These are phyloP conservation scores for Ancistrus triradiatus DNA, from an alignment of 2,113 vertebrate species.

Conservation along the genomic window DNA sequence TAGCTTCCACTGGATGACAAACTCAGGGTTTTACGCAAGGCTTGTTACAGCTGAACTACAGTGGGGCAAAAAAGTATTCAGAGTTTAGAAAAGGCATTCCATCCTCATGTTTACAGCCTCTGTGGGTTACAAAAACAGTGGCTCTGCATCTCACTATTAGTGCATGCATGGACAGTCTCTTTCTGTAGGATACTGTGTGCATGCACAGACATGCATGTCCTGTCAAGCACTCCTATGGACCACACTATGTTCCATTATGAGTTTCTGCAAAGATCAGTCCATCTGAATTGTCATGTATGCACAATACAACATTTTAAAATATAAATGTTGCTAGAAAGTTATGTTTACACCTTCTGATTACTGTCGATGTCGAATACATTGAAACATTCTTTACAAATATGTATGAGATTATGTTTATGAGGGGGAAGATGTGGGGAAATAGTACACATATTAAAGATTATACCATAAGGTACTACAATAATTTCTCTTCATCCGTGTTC, in stretches of 20 bases:
- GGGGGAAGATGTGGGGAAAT: too few relatives aligned
- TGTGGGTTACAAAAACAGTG: slow-evolving; percentile 13
- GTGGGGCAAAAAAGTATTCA: too few relatives aligned
- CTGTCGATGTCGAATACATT: too few relatives aligned
- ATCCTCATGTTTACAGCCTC: slow-evolving; percentile 29
- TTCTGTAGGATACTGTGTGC: slow-evolving; percentile 32
- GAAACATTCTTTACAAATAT: too few relatives aligned
- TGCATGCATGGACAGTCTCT: slow-evolving; percentile 26
- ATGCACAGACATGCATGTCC: slow-evolving; percentile 50
- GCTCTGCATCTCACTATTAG: slow-evolving; percentile 22
- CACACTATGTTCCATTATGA: slow-evolving; percentile 5
- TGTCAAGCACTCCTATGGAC: slow-evolving; percentile 23
- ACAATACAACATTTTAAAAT: too few relatives aligned
- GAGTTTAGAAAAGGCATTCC: slow-evolving; percentile 29
- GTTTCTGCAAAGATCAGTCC: not conserved
- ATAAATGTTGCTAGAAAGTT: not conserved
- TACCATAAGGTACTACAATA: slow-evolving; percentile 10
- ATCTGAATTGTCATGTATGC: too few relatives aligned
- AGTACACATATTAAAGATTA: slow-evolving; percentile 12
- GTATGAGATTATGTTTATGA: too few relatives aligned
- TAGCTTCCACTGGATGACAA: too few relatives aligned
- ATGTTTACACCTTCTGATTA: not conserved
- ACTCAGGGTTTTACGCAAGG: too few relatives aligned
- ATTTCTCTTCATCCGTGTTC: slow-evolving; percentile 70
- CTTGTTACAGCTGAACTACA: too few relatives aligned